Evolutionary conservation across 30 jellyfish, hydroid and myxozoan genomes (phyloP).

Genomic region (Rhopilema esculentum): DNA sequence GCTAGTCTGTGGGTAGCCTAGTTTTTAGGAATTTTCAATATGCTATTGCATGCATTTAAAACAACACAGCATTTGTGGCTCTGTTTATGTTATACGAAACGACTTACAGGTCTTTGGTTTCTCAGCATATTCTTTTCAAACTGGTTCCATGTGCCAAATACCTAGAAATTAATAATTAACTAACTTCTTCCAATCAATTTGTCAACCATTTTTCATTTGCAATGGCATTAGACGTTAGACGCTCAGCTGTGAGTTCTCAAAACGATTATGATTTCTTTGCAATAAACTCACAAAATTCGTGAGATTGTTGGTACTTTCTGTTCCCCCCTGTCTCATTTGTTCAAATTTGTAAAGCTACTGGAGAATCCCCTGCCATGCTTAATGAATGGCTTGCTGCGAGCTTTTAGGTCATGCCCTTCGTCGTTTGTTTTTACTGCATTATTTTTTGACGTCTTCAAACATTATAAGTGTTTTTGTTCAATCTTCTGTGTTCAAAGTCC

Average conservation of each 20-base stretch:
- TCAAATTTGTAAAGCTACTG: too few relatives aligned
- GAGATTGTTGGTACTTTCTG: background rate
- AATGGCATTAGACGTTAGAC: background rate
- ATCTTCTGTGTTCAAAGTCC: too few relatives aligned
- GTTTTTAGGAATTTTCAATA: background rate
- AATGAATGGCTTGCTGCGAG: background rate
- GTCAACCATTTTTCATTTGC: background rate
- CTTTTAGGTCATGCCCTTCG: too few relatives aligned
- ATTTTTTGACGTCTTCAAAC: too few relatives aligned
- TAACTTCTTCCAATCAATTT: background rate
- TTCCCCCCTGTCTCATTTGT: too few relatives aligned
- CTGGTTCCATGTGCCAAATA: background rate
- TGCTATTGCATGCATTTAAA: background rate
- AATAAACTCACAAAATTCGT: background rate
- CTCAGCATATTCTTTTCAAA: background rate
- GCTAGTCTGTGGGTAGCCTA: background rate
- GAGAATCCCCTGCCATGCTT: background rate
- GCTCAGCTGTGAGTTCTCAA: too few relatives aligned
- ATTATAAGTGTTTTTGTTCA: too few relatives aligned
- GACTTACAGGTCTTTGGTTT: background rate
- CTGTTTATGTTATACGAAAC: background rate
- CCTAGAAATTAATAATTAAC: background rate
- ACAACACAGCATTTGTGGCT: background rate
- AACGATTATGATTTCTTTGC: background rate
- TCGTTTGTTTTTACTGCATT: too few relatives aligned